Percentiles rank a stretch among this genome's conserved stretches.
Evolutionary conservation across 2,888 invertebrate genomes (phyloP).

Genomic region (Eristalis arbustorum): DNA sequence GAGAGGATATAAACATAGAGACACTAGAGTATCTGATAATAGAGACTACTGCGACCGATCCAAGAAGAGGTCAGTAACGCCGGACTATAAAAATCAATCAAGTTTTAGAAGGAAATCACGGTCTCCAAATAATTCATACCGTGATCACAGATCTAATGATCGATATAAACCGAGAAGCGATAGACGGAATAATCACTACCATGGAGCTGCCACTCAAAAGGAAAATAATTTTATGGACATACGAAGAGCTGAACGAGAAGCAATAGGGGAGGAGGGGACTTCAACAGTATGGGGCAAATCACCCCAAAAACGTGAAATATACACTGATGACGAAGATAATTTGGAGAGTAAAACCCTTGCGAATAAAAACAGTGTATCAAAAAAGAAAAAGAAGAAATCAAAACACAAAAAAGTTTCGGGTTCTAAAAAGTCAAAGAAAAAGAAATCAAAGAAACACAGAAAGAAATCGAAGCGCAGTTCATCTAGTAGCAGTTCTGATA

Average conservation of each 20-base stretch:
- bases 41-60: slow-evolving; percentile 1
- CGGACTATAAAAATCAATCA: slow-evolving; percentile 15
- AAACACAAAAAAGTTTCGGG: slow-evolving; percentile 69
- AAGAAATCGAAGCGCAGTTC: slow-evolving; percentile 78
- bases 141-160: slow-evolving; percentile 75
- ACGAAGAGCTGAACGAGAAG: slow-evolving; percentile 87
- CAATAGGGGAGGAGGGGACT: slow-evolving; percentile 86
- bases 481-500: slow-evolving; percentile 74
- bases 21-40: neutral
- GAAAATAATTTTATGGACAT: slow-evolving; percentile 86
- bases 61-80: slow-evolving; percentile 35
- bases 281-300: slow-evolving; percentile 88
- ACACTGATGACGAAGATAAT: slow-evolving; percentile 81
- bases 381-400: slow-evolving; percentile 74
- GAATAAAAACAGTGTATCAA: slow-evolving; percentile 73
- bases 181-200: slow-evolving; percentile 48
- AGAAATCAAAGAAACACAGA: slow-evolving; percentile 81
- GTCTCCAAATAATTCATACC: slow-evolving; percentile 19
- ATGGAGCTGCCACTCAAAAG: slow-evolving; percentile 48
- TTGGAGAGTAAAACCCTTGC: slow-evolving; percentile 73
- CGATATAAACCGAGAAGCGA: slow-evolving; percentile 72
- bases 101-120: slow-evolving; percentile 10
- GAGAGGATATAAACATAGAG: slow-evolving; percentile 5
- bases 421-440: slow-evolving; percentile 76
- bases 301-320: slow-evolving; percentile 84